Percentiles rank a stretch among this genome's conserved stretches.
These are phyloP conservation scores for Tipula lateralis DNA, from an alignment of 2,888 invertebrate species.

Conservation along the genomic window DNA sequence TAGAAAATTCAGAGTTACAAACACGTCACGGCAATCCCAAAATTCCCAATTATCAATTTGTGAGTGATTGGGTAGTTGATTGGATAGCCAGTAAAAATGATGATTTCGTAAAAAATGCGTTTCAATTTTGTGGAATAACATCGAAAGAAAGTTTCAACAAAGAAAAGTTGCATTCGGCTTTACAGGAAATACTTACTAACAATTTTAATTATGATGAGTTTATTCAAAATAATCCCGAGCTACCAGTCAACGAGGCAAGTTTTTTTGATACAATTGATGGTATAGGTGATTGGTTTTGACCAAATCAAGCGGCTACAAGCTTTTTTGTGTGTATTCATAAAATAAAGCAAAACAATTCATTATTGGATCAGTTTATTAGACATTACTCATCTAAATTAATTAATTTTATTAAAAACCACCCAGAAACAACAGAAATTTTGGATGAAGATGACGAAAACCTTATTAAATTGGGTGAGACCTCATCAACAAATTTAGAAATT, in stretches of 20 bases:
- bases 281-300: too few species aligned
- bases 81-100: background rate
- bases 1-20: background rate
- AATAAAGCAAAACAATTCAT: too few species aligned
- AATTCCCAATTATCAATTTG: conserved; percentile 12
- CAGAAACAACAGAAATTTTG: background rate
- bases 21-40: conserved; percentile 13
- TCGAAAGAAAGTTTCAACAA: background rate
- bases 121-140: background rate
- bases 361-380: too few species aligned
- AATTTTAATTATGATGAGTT: too few species aligned
- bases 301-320: background rate
- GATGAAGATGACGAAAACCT: background rate
- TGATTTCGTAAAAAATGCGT: background rate
- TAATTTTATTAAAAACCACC: background rate
- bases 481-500: background rate
- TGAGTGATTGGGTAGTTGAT: conserved; percentile 25
- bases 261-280: too few species aligned
- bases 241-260: too few species aligned
- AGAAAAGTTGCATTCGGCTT: conserved; percentile 9
- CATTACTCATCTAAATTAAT: background rate
- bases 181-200: too few species aligned
- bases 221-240: too few species aligned
- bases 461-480: background rate
- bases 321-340: background rate